These are phyloP conservation scores for Oxytorus armatus DNA, from an alignment of 2,888 invertebrate species.

Conservation along the genomic window DNA sequence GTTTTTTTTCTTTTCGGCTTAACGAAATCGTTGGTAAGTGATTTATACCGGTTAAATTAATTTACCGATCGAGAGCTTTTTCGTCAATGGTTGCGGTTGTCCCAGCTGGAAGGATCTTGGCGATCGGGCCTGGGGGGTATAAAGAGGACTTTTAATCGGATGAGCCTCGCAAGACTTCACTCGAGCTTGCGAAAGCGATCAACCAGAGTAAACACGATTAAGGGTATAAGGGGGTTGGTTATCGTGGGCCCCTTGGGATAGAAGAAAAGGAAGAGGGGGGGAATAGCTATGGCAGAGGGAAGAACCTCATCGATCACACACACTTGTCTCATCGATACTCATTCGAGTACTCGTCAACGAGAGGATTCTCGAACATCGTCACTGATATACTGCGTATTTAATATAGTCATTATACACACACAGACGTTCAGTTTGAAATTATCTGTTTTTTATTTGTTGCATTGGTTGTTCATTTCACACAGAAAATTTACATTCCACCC, in stretches of 20 bases:
- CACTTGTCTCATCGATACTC: slow-evolving; percentile 40
- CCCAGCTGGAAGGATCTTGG: slow-evolving; percentile 13
- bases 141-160: slow-evolving; percentile 55
- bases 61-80: no score
- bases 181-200: slow-evolving; percentile 53
- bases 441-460: neutral
- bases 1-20: no score
- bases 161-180: slow-evolving; percentile 45
- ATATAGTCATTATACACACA: slow-evolving; percentile 5
- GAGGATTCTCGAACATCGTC: slow-evolving; percentile 13
- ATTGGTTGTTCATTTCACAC: neutral
- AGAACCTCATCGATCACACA: slow-evolving; percentile 44
- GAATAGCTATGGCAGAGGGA: slow-evolving; percentile 3
- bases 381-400: slow-evolving; percentile 14
- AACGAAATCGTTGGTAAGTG: no score
- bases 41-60: no score
- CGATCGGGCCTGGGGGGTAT: neutral
- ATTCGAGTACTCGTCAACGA: slow-evolving; percentile 10
- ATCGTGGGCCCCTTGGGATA: neutral
- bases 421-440: neutral
- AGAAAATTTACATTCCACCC: neutral
- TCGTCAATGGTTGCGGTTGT: neutral
- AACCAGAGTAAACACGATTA: slow-evolving; percentile 60
- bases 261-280: slow-evolving; percentile 4
- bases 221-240: slow-evolving; percentile 50